Evolutionary conservation across 2,888 invertebrate genomes (phyloP).

Genomic region (Dynastes grantii): DNA sequence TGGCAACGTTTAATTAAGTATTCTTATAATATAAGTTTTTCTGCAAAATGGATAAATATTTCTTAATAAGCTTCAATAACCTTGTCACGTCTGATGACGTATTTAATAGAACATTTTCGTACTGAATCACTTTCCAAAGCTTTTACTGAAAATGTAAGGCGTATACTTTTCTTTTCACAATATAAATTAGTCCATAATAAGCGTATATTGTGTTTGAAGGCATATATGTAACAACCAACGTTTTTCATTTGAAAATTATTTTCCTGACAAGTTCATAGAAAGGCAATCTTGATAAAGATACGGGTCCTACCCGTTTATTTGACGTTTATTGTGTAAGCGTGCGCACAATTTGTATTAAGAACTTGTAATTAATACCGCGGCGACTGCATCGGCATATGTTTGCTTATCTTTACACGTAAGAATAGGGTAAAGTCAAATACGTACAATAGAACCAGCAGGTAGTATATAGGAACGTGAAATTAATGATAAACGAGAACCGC

Average conservation of each 20-base stretch:
- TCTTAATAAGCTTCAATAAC: too few relatives aligned
- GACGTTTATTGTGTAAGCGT: slow-evolving; percentile 29
- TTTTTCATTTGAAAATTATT: slow-evolving; percentile 1
- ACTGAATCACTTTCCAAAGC: background rate
- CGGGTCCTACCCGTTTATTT: slow-evolving; percentile 6
- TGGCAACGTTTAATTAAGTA: too few relatives aligned
- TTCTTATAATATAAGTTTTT: too few relatives aligned
- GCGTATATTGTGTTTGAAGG: background rate
- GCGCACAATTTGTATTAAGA: slow-evolving; percentile 24
- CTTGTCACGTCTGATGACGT: background rate
- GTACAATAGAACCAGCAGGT: background rate
- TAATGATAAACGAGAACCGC: slow-evolving; percentile 12
- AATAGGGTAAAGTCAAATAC: slow-evolving; percentile 24
- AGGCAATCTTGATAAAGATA: slow-evolving; percentile 23
- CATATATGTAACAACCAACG: background rate
- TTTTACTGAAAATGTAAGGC: background rate
- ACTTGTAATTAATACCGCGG: slow-evolving; percentile 24
- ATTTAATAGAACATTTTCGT: background rate
- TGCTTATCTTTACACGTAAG: slow-evolving; percentile 11
- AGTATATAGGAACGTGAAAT: background rate
- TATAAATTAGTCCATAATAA: slow-evolving; percentile 1
- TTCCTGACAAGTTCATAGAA: slow-evolving; percentile 6
- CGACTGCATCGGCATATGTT: slow-evolving; percentile 15
- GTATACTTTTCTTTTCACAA: background rate
- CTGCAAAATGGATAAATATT: too few relatives aligned